Percentiles rank a stretch among this genome's conserved stretches.
Conservation (phyloP, 2,888 invertebrate genomes). For the Keiferia lycopersicella region DNA sequence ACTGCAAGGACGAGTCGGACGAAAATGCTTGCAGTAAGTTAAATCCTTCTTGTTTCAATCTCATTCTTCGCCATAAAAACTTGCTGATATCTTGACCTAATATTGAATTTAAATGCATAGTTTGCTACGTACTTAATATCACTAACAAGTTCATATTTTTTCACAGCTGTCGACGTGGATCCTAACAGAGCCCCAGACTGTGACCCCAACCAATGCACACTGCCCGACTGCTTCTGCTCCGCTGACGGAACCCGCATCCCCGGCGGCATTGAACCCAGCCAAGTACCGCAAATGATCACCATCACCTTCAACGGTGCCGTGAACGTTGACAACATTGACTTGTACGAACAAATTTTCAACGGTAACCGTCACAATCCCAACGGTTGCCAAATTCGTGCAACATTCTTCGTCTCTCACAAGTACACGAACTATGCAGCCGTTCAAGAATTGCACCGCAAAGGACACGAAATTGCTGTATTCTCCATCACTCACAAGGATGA, state of each 20-base stretch:
- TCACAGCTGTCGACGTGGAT: slow-evolving; percentile 92
- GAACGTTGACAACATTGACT: slow-evolving; percentile 95
- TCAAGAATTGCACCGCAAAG: slow-evolving; percentile 93
- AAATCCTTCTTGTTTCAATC: neutral
- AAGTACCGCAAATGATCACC: slow-evolving; percentile 96
- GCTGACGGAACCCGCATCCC: slow-evolving; percentile 95
- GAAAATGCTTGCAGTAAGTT: slow-evolving; percentile 97
- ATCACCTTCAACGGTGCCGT: slow-evolving; percentile 96
- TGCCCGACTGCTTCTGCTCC: slow-evolving; percentile 96
- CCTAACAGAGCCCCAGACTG: slow-evolving; percentile 96
- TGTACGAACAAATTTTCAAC: slow-evolving; percentile 94
- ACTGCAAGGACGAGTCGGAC: slow-evolving; percentile 96
- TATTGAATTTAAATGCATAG: neutral
- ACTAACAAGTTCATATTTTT: slow-evolving; percentile 29
- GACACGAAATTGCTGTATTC: slow-evolving; percentile 95
- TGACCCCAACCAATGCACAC: slow-evolving; percentile 91
- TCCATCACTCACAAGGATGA: slow-evolving; percentile 96
- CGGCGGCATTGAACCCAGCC: slow-evolving; percentile 89
- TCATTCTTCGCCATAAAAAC: too few species aligned
- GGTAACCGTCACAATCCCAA: slow-evolving; percentile 93
- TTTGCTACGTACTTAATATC: neutral
- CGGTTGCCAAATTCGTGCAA: slow-evolving; percentile 93
- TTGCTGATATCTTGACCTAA: too few species aligned
- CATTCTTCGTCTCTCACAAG: slow-evolving; percentile 96
- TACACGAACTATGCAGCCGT: slow-evolving; percentile 95